phyloP scores from a whole-genome alignment of 2,113 vertebrate species.

The Mustela lutreola region DNA sequence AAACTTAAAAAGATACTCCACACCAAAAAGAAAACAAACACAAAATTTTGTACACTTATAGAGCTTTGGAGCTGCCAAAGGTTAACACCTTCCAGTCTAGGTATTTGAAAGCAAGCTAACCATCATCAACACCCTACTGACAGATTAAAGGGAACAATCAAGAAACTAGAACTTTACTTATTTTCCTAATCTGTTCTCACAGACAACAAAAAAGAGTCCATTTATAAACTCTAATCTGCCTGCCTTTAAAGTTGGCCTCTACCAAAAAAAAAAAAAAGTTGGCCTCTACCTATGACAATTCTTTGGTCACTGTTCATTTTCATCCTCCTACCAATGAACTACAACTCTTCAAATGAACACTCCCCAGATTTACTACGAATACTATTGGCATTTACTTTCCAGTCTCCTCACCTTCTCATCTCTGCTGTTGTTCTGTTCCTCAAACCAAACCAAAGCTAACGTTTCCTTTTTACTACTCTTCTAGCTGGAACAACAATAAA shows the following conservation, averaged over 20 bases:
- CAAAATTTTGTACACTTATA: constrained; percentile 22
- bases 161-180: constrained; percentile 53
- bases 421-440: constrained; percentile 53
- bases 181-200: constrained; percentile 37
- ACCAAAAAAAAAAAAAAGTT: not conserved
- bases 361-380: not conserved
- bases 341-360: constrained; percentile 47
- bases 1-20: constrained; percentile 57
- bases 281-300: not conserved
- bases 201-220: constrained; percentile 51
- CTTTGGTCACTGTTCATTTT: not conserved
- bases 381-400: constrained; percentile 20
- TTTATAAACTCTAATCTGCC: constrained; percentile 8
- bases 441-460: constrained; percentile 46
- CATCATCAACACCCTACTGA: constrained; percentile 28
- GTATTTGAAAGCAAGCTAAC: constrained; percentile 60
- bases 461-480: constrained; percentile 45
- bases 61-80: not conserved
- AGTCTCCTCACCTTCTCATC: constrained; percentile 9
- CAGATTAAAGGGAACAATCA: constrained; percentile 12
- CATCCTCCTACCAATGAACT: constrained; percentile 10
- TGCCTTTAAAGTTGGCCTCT: constrained; percentile 6
- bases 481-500: constrained; percentile 34
- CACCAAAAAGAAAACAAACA: constrained; percentile 63
- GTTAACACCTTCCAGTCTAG: constrained; percentile 4